These are phyloP conservation scores for Meteorus sp. DNA, from an alignment of 1,140 invertebrate species.

Conservation along the genomic window DNA sequence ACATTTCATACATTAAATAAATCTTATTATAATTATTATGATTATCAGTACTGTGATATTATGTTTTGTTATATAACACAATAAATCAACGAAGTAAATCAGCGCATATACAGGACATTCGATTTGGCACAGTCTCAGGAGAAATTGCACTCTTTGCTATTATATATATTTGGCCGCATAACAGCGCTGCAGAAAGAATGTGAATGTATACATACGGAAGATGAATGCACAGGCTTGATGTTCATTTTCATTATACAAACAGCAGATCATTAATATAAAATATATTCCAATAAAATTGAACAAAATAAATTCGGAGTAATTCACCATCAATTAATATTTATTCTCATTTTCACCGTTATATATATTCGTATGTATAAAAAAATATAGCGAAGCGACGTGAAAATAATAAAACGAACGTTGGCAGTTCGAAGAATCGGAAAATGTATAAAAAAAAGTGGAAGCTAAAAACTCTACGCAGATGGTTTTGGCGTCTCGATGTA, in stretches of 20 bases:
- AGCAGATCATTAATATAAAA: neutral
- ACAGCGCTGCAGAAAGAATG: constrained; percentile 3
- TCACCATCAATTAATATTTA: no score
- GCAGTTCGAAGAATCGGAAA: neutral
- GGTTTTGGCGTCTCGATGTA: constrained; percentile 13
- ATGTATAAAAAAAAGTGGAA: neutral
- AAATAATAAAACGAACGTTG: neutral
- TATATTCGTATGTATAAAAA: neutral
- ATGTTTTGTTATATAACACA: neutral
- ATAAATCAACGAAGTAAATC: neutral
- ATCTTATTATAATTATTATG: no score
- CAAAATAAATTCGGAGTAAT: no score
- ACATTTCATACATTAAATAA: no score
- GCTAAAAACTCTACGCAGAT: constrained; percentile 17
- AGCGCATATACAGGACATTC: constrained; percentile 15
- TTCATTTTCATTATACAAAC: neutral
- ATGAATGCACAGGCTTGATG: neutral
- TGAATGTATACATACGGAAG: neutral
- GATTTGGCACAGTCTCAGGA: constrained; percentile 22
- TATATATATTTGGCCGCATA: constrained; percentile 22
- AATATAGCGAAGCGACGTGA: neutral
- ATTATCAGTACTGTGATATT: neutral
- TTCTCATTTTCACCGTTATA: no score
- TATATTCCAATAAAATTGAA: no score
- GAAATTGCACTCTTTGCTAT: constrained; percentile 21